phyloP scores from a whole-genome alignment of 92 coral and sea anemone genomes.

The Phenganax marumi region DNA sequence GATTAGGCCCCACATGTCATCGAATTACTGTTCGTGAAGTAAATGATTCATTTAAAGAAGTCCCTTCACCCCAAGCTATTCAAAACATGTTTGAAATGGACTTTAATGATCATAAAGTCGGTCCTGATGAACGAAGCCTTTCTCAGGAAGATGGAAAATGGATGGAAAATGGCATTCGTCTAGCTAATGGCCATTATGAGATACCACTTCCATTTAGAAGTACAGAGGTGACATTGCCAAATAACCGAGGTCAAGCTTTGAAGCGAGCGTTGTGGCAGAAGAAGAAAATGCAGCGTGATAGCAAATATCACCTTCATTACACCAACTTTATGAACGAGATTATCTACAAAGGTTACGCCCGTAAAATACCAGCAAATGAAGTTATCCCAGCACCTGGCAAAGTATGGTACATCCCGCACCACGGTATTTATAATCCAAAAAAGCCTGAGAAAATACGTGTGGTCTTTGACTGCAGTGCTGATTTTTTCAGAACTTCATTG shows the following conservation, averaged over 20 bases:
- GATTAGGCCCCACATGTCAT: slow-evolving; percentile 6
- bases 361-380: slow-evolving; percentile 34
- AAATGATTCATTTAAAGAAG: slow-evolving; percentile 45
- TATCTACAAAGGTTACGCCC: slow-evolving; percentile 58
- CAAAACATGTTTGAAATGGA: slow-evolving; percentile 61
- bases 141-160: slow-evolving; percentile 64
- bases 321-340: slow-evolving; percentile 50
- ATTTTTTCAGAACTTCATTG: slow-evolving; percentile 52
- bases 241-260: slow-evolving; percentile 55
- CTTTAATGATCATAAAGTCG: slow-evolving; percentile 48
- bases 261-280: slow-evolving; percentile 58
- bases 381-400: slow-evolving; percentile 41
- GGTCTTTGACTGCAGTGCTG: slow-evolving; percentile 62
- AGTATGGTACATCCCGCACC: slow-evolving; percentile 61
- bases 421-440: slow-evolving; percentile 62
- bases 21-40: slow-evolving; percentile 56
- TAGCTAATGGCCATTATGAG: slow-evolving; percentile 56
- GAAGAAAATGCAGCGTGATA: slow-evolving; percentile 50
- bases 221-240: slow-evolving; percentile 52
- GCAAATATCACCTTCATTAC: slow-evolving; percentile 49
- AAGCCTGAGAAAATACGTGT: slow-evolving; percentile 59
- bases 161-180: slow-evolving; percentile 40
- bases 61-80: slow-evolving; percentile 46
- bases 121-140: slow-evolving; percentile 49
- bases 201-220: slow-evolving; percentile 64